A percentile compares a stretch with the other conserved stretches of the same genome.
These are phyloP conservation scores for Campopleginae sp. DNA, from an alignment of 2,888 invertebrate genomes.

Conservation along the genomic window DNA sequence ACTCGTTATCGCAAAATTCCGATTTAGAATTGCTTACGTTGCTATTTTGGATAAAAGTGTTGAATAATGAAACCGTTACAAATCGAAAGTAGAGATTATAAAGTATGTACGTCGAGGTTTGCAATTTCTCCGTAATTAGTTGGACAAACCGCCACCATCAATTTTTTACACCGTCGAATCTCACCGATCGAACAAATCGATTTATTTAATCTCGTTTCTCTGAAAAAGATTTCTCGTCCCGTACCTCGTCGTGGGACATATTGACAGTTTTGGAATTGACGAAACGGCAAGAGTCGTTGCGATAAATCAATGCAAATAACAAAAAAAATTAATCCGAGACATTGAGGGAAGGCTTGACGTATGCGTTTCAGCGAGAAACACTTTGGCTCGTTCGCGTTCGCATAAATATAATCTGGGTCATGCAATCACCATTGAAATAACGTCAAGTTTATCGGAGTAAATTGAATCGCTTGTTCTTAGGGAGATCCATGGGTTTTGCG, in stretches of 20 bases:
- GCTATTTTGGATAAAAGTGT: constrained; percentile 8
- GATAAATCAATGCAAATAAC: constrained; percentile 46
- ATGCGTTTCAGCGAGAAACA: not conserved
- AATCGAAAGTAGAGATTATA: constrained; percentile 35
- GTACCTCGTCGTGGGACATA: constrained; percentile 10
- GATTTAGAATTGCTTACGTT: constrained; percentile 21
- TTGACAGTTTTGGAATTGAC: constrained; percentile 11
- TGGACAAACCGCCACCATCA: not conserved
- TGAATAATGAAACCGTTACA: constrained; percentile 22
- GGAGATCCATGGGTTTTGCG: too few species aligned
- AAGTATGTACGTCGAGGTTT: not conserved
- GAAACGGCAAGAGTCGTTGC: constrained; percentile 25
- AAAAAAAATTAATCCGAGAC: constrained; percentile 59
- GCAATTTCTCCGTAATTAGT: constrained; percentile 14
- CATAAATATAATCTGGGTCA: constrained; percentile 13
- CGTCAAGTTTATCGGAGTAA: not conserved
- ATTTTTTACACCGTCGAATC: constrained; percentile 15
- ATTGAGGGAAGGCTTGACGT: constrained; percentile 12
- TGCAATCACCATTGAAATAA: not conserved
- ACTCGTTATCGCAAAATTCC: constrained; percentile 7
- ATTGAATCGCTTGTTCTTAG: not conserved
- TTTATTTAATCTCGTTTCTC: constrained; percentile 37
- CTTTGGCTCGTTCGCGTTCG: not conserved
- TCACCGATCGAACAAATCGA: constrained; percentile 24
- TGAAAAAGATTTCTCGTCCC: constrained; percentile 6